Base-by-base conservation (phyloP, 2,888 invertebrate genomes). In the Pachycephus smyrnensis region DNA sequence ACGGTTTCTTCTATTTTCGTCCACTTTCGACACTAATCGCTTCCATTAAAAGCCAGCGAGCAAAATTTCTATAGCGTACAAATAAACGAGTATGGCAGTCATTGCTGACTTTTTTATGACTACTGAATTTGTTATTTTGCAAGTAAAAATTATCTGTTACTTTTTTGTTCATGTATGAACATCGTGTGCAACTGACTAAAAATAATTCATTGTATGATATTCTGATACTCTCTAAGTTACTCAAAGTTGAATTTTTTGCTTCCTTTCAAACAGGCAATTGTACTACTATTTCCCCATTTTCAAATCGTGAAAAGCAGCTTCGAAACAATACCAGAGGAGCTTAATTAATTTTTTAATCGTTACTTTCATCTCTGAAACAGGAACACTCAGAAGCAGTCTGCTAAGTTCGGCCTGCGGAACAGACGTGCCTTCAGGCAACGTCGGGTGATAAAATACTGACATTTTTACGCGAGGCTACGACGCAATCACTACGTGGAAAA, bases 301-400 rank as follows among this genome's bases (percentile, higher is more conserved):
- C 40, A 15, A 55, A 9, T 55, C 6, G 6, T 0, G 40, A 23
- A 55, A 23, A 55, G 15, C 36, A 35, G 33, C 23, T 12, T 4
- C 30, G 74, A 23, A 12, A 73, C 74, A 36, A 33, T 36, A 35
- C 33, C 74, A 12, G 74, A 73, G n/a, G 12, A 36, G 74, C 36
- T 35, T 36, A 33, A 73, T 73, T 73, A 32, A 73, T 77, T 69
- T 81, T 76, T 78, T 76, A 78, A 81, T 81, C 73, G 35, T 80
- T 78, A 79, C 81, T 82, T 81, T 81, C 81, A 77, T 82, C 75
- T 77, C 74, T 73, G 77, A 81, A 82, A 81, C 79, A 81, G 82
- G 81, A 82, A 80, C 82, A 77, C 75, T 80, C 76, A 73, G 75
- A 31, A 71, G 76, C 73, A 30, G 75, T 71, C 31, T 11, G 73